Conservation (phyloP, 2,113 vertebrate species). For the Pontoporia blainvillei region DNA sequence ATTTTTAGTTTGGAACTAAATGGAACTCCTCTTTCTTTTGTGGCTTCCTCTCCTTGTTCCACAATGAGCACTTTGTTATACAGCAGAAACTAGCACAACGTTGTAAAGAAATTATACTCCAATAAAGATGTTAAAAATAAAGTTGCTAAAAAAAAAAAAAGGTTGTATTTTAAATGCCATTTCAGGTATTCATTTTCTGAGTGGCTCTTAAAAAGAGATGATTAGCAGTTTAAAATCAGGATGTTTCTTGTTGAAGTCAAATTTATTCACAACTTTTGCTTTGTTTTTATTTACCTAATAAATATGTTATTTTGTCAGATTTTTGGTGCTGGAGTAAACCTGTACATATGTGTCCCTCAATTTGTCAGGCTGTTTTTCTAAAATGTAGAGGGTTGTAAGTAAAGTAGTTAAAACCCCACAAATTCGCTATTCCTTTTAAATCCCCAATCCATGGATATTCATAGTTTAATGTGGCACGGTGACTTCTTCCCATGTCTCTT, state of each 20-base stretch:
- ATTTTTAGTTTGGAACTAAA: neutral
- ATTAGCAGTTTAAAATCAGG: constrained; percentile 2
- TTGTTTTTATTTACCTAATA: constrained; percentile 7
- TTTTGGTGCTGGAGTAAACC: neutral
- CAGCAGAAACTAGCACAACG: too few relatives aligned
- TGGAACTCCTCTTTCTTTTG: neutral
- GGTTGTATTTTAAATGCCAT: neutral
- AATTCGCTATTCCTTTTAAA: neutral
- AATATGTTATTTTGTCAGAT: constrained; percentile 1
- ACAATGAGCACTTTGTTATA: neutral
- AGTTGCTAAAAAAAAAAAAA: neutral
- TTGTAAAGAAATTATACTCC: too few relatives aligned
- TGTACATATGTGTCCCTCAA: neutral
- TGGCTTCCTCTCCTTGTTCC: neutral
- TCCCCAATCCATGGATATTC: neutral
- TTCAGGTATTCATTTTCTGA: neutral
- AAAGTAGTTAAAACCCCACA: neutral
- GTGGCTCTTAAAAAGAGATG: neutral
- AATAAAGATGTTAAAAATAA: too few relatives aligned
- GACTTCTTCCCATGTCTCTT: neutral
- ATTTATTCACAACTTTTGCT: constrained; percentile 29
- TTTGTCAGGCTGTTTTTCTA: neutral
- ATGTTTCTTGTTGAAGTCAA: neutral
- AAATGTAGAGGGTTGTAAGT: neutral
- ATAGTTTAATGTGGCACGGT: neutral